Evolutionary conservation across 2,888 invertebrate species (phyloP).

Genomic region (Coenonympha glycerion): DNA sequence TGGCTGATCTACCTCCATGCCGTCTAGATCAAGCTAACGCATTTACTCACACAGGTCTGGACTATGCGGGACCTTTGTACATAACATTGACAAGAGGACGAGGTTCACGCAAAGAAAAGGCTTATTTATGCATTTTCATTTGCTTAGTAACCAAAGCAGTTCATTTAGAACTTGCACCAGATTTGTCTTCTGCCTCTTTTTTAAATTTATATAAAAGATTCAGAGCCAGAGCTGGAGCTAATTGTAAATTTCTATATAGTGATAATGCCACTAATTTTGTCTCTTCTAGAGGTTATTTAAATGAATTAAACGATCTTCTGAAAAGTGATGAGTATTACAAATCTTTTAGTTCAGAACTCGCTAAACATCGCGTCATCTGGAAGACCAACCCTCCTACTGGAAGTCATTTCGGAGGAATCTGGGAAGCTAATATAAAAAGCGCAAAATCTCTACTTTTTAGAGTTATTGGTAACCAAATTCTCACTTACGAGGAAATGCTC

Average conservation of each 20-base stretch:
- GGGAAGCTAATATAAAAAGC: not conserved
- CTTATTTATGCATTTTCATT: too few species aligned
- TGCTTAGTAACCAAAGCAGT: not conserved
- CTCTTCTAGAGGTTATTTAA: too few species aligned
- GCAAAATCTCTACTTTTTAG: constrained; percentile 12
- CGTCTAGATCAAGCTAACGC: constrained; percentile 12
- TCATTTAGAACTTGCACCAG: not conserved
- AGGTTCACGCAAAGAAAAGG: too few species aligned
- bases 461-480: constrained; percentile 8
- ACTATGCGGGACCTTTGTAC: constrained; percentile 15
- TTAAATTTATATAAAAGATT: not conserved
- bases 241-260: too few species aligned
- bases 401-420: not conserved
- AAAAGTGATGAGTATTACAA: too few species aligned
- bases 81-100: too few species aligned
- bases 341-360: too few species aligned
- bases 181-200: not conserved
- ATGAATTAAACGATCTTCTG: too few species aligned
- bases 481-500: not conserved
- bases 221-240: too few species aligned
- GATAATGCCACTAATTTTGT: too few species aligned
- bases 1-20: constrained; percentile 14
- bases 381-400: not conserved
- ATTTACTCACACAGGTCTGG: constrained; percentile 11
- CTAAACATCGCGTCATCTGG: too few species aligned